phyloP scores from a whole-genome alignment of 2,797 vertebrate genomes.

The Spinus pinus region DNA sequence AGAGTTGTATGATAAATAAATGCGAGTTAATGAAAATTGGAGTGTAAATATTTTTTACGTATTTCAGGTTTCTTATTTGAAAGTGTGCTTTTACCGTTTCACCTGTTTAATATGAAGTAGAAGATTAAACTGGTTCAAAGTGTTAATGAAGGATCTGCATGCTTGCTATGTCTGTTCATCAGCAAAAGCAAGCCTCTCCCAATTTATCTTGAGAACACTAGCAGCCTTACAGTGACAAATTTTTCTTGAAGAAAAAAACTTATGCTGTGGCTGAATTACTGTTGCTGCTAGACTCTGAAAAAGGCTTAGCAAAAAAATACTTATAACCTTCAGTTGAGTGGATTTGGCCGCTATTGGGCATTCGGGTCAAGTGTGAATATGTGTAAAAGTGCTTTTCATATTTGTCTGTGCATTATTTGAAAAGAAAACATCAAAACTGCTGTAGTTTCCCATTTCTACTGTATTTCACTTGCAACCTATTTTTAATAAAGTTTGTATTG shows the following conservation, averaged over 20 bases:
- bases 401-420: slow-evolving; percentile 71
- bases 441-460: slow-evolving; percentile 83
- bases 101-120: slow-evolving; percentile 72
- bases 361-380: slow-evolving; percentile 71
- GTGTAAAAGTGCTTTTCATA: slow-evolving; percentile 72
- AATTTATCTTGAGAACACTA: slow-evolving; percentile 66
- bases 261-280: slow-evolving; percentile 54
- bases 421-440: slow-evolving; percentile 76
- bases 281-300: slow-evolving; percentile 59
- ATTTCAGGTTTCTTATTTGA: slow-evolving; percentile 72
- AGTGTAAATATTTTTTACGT: slow-evolving; percentile 76
- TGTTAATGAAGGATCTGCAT: slow-evolving; percentile 71
- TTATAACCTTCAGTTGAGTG: slow-evolving; percentile 47
- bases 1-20: slow-evolving; percentile 74
- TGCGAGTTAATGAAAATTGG: slow-evolving; percentile 68
- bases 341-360: slow-evolving; percentile 66
- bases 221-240: slow-evolving; percentile 52
- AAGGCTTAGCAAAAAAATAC: slow-evolving; percentile 50
- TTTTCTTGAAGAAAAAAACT: slow-evolving; percentile 42
- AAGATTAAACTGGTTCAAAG: slow-evolving; percentile 54
- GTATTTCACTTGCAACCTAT: slow-evolving; percentile 82
- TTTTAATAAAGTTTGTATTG: slow-evolving; percentile 86
- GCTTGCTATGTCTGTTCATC: slow-evolving; percentile 62
- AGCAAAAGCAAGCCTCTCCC: slow-evolving; percentile 69
- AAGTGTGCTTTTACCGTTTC: slow-evolving; percentile 74